These are phyloP conservation scores for Tromatobia lineatoria DNA, from an alignment of 2,888 invertebrate genomes.

Conservation along the genomic window DNA sequence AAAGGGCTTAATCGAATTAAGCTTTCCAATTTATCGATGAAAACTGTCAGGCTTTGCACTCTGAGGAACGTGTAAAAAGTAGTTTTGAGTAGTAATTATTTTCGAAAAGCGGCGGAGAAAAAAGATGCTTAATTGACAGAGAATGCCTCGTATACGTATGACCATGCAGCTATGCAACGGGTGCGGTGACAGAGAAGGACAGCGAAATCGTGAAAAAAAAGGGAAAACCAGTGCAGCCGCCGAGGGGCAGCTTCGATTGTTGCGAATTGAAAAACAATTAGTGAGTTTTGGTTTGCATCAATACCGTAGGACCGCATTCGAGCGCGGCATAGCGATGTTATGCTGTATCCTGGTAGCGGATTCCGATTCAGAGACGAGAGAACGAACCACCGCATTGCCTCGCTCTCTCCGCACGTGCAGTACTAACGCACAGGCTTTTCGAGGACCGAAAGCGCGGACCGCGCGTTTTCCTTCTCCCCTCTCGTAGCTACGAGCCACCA, in stretches of 20 bases:
- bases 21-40: no score
- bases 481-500: conserved; percentile 1
- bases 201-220: conserved; percentile 11
- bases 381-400: conserved; percentile 57
- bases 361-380: conserved; percentile 35
- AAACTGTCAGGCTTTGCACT: no score
- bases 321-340: conserved; percentile 24
- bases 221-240: not conserved
- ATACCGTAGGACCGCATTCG: conserved; percentile 54
- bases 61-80: no score
- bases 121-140: no score
- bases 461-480: not conserved
- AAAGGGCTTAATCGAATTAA: no score
- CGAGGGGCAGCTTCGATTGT: conserved; percentile 76
- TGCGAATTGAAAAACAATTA: conserved; percentile 83
- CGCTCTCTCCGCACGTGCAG: conserved; percentile 14
- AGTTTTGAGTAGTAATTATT: no score
- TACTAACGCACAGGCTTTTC: conserved; percentile 1
- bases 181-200: conserved; percentile 9
- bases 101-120: no score
- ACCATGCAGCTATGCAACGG: not conserved
- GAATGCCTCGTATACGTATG: not conserved
- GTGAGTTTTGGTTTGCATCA: conserved; percentile 79
- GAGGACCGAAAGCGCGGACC: conserved; percentile 7
- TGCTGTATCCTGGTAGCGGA: conserved; percentile 28